Percentiles rank a stretch among this genome's conserved stretches.
phyloP scores from a whole-genome alignment of 2,888 invertebrate genomes.

The Fragum sueziense region DNA sequence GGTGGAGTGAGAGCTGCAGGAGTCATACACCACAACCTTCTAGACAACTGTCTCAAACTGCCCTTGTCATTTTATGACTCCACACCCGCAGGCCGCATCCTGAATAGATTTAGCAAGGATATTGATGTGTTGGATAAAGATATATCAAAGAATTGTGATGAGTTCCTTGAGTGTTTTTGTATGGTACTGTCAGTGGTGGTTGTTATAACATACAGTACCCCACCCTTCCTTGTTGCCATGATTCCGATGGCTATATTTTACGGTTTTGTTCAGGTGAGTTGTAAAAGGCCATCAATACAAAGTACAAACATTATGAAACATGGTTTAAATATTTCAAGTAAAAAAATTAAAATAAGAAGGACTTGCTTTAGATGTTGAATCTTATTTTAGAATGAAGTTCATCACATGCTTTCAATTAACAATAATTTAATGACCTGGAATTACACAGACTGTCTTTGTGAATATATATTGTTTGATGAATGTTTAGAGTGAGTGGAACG shows the following conservation, averaged over 20 bases:
- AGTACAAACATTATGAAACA: too few species aligned
- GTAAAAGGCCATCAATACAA: too few species aligned
- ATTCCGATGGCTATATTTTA: constrained; percentile 77
- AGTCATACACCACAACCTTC: constrained; percentile 66
- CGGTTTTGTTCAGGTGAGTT: constrained; percentile 75
- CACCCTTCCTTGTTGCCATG: constrained; percentile 69
- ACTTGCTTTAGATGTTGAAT: too few species aligned
- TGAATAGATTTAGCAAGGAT: constrained; percentile 82
- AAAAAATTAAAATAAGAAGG: too few species aligned
- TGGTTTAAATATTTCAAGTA: too few species aligned
- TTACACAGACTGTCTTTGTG: too few species aligned
- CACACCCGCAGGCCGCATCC: constrained; percentile 82
- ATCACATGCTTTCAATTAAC: too few species aligned
- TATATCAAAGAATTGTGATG: constrained; percentile 64
- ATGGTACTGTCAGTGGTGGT: constrained; percentile 70
- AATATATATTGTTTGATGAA: too few species aligned
- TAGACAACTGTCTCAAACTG: constrained; percentile 68
- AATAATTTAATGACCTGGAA: too few species aligned
- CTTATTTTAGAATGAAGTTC: too few species aligned
- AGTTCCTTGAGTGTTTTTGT: constrained; percentile 51
- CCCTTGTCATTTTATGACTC: constrained; percentile 75
- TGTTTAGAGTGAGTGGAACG: too few species aligned
- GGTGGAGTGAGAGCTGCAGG: constrained; percentile 59
- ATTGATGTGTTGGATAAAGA: constrained; percentile 76
- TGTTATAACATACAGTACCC: constrained; percentile 75